These are phyloP conservation scores for Vireo altiloquus DNA, from an alignment of 2,113 vertebrate species.

Conservation along the genomic window DNA sequence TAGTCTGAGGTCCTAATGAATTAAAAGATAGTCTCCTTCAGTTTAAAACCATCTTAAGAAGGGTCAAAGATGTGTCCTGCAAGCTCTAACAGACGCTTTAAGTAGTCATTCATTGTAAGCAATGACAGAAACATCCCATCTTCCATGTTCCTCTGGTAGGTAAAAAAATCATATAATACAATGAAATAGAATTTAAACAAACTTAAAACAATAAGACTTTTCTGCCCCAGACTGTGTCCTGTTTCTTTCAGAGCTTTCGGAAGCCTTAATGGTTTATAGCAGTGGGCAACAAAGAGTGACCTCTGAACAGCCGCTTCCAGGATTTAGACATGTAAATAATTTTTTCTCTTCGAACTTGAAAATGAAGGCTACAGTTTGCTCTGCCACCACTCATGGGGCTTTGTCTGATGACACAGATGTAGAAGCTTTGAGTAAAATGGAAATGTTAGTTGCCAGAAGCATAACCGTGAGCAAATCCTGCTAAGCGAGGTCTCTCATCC, in stretches of 20 bases:
- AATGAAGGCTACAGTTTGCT: conserved; percentile 2
- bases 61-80: background rate
- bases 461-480: background rate
- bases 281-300: background rate
- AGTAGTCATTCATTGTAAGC: background rate
- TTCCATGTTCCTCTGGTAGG: background rate
- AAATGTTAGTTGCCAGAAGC: conserved; percentile 24
- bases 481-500: background rate
- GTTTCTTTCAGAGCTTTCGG: background rate
- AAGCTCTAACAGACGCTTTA: background rate
- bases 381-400: background rate
- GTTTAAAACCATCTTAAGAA: background rate
- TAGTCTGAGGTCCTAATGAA: background rate
- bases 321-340: background rate
- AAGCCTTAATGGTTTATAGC: background rate
- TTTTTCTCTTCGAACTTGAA: background rate
- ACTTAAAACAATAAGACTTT: background rate
- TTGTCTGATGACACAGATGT: background rate
- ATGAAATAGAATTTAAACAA: background rate
- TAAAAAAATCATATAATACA: background rate
- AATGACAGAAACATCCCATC: background rate
- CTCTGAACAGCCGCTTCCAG: background rate
- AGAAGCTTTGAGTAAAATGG: conserved; percentile 5
- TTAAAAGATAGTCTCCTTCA: background rate
- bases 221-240: background rate